A percentile compares a stretch with the other conserved stretches of the same genome.
phyloP scores from a whole-genome alignment of 2,888 invertebrate species.

The Isoperla grammatica region DNA sequence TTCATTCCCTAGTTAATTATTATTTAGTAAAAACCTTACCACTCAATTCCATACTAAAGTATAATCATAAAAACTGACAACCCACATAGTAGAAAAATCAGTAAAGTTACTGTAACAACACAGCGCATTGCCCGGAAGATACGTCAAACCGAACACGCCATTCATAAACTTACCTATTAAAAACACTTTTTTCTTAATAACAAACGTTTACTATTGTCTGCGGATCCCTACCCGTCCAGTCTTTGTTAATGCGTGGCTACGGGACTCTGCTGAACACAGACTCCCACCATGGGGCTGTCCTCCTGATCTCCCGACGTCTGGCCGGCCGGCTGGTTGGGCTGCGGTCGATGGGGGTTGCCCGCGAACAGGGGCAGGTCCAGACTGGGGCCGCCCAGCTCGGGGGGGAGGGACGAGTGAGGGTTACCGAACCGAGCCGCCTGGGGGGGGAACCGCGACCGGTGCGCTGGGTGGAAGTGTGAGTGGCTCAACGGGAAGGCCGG shows the following conservation, averaged over 20 bases:
- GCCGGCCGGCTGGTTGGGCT: slow-evolving; percentile 38
- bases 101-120: slow-evolving; percentile 2
- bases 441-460: slow-evolving; percentile 31
- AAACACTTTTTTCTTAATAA: slow-evolving; percentile 7
- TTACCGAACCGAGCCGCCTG: slow-evolving; percentile 40
- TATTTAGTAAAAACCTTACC: no score
- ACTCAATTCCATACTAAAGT: no score
- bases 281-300: slow-evolving; percentile 80
- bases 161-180: not conserved
- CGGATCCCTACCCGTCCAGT: slow-evolving; percentile 1
- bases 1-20: no score
- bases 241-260: slow-evolving; percentile 73
- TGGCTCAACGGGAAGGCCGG: slow-evolving; percentile 40
- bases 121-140: no score
- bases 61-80: not conserved
- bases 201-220: slow-evolving; percentile 3
- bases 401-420: slow-evolving; percentile 39
- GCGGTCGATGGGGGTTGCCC: slow-evolving; percentile 39
- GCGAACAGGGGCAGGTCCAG: slow-evolving; percentile 34
- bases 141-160: not conserved
- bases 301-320: slow-evolving; percentile 49
- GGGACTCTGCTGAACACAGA: slow-evolving; percentile 87
- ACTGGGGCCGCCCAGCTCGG: slow-evolving; percentile 35
- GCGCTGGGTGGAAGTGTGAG: slow-evolving; percentile 46
- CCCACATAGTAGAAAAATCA: not conserved